A percentile compares a stretch with the other conserved stretches of the same genome.
These are phyloP conservation scores for Entomobrya multifasciata DNA, from an alignment of 2,888 invertebrate species.

Conservation along the genomic window DNA sequence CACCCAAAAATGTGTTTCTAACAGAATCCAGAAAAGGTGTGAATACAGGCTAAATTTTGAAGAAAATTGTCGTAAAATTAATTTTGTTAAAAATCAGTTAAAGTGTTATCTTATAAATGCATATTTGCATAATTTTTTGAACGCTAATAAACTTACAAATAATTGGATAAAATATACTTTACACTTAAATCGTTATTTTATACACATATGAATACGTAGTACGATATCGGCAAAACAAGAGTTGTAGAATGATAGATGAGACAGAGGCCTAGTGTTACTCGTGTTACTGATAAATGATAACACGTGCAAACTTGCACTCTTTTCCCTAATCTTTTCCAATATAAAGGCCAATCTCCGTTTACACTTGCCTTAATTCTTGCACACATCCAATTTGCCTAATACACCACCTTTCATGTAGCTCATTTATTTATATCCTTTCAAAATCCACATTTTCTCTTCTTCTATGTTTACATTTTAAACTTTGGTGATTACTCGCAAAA, in stretches of 20 bases:
- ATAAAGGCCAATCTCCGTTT: slow-evolving; percentile 18
- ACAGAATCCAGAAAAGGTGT: no score
- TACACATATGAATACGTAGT: no score
- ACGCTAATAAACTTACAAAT: neutral
- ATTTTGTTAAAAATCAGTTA: no score
- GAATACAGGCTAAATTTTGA: no score
- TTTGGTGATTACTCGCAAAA: slow-evolving; percentile 24
- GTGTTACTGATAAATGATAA: no score
- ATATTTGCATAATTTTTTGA: slow-evolving; percentile 15
- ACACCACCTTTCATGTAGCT: slow-evolving; percentile 32
- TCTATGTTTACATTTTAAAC: slow-evolving; percentile 18
- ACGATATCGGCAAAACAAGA: no score
- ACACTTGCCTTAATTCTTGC: no score
- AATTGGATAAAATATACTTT: neutral
- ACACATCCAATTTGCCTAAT: neutral
- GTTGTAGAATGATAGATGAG: slow-evolving; percentile 45
- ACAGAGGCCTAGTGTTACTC: slow-evolving; percentile 24
- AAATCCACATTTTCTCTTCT: neutral
- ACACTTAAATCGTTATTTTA: neutral
- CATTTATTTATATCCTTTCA: slow-evolving; percentile 48
- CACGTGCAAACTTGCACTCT: slow-evolving; percentile 41
- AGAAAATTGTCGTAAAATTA: no score
- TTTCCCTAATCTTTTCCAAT: neutral
- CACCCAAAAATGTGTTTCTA: no score
- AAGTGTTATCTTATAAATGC: no score